Conservation (phyloP, 2,113 vertebrate species). For the Cathartes aura region DNA sequence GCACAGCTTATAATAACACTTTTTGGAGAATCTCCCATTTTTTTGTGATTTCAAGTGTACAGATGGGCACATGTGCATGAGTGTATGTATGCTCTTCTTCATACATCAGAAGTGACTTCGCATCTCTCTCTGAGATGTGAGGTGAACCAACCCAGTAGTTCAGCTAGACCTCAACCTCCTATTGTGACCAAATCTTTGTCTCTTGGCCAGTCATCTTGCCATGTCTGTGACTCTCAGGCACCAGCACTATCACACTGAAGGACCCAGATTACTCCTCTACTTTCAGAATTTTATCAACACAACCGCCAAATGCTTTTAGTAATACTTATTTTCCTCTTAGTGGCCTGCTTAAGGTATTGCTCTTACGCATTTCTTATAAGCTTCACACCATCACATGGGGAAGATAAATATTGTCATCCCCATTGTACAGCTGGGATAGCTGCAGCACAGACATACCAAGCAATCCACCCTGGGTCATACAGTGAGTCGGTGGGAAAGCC, state of each 20-base stretch:
- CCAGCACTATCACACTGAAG: neutral
- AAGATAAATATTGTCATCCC: slow-evolving; percentile 29
- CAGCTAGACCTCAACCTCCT: neutral
- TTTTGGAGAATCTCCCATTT: neutral
- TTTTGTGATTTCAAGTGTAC: neutral
- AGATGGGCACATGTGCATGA: neutral
- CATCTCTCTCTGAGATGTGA: neutral
- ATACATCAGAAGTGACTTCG: neutral
- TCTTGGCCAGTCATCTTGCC: neutral
- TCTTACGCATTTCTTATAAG: neutral
- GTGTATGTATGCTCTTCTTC: neutral
- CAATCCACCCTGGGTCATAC: slow-evolving; percentile 36
- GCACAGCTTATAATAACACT: neutral
- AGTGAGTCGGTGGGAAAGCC: slow-evolving; percentile 50
- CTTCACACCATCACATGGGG: neutral
- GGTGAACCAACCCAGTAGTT: neutral
- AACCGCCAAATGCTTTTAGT: neutral
- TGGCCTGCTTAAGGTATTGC: neutral
- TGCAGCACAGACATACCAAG: slow-evolving; percentile 7
- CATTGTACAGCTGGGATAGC: neutral
- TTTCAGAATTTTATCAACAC: neutral
- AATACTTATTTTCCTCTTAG: neutral
- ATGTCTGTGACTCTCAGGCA: neutral
- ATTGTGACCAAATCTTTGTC: neutral
- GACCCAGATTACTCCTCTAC: neutral